Base-by-base conservation (phyloP, 2,888 invertebrate species). In the Lasioglossum oenotherae region DNA sequence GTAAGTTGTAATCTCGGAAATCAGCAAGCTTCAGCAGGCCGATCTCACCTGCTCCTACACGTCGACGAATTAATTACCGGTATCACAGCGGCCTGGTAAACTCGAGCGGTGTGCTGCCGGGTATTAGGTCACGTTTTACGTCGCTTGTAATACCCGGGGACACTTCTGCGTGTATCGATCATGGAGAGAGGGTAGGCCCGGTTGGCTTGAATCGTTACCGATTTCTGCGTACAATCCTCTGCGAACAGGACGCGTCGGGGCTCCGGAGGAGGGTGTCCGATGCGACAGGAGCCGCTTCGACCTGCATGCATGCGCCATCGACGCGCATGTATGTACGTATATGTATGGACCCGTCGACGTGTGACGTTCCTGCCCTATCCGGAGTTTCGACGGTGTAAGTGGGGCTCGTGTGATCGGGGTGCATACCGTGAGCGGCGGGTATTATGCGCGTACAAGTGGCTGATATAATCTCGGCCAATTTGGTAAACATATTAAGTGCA, bases 401-500 rank as follows among this genome's bases (percentile, higher is more conserved):
- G 72, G 35, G 35, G 74, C 73, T 41, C 53, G 74, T 74, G 82
- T 74, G 78, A 73, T 60, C 74, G 53, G 86, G 82, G 77, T 74
- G 84, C 82, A 86, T 82, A 86, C 88, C 86, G 82, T 74, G 86
- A 80, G 88, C 85, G 77, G 67, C 72, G 72, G 84, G 78, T 88
- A 93, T 92, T 92, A 93, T 88, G 84, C 89, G 85, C 88, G 91
- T 90, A 90, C 92, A 90, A 92, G 91, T 92, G 88, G 85, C 88
- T 84, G 92, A 93, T 93, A 91, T 92, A 89, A 92, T 93, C 92
- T 92, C 91, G 92, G 85, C 88, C 92, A 92, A 92, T 93, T 93
- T 91, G 91, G 92, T 91, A 93, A 93, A 93, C 93, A 92, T 93
- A 93, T 93, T 93, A 92, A 93, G 92, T 90, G 91, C 91, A 91